Evolutionary conservation across 2,888 invertebrate genomes (phyloP), one percentile per base, ranked within the genome.

Genomic region (Nymphalis polychloros): DNA sequence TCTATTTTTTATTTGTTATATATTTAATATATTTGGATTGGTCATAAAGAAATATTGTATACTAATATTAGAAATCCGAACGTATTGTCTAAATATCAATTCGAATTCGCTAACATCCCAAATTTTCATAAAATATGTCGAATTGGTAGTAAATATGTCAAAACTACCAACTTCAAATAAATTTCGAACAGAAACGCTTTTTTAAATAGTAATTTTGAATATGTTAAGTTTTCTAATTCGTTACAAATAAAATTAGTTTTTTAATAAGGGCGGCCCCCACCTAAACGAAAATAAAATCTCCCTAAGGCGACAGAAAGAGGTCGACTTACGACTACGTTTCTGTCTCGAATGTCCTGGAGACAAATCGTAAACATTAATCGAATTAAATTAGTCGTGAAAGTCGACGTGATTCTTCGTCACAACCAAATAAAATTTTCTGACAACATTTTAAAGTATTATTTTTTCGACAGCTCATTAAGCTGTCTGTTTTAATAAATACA

Each of bases 311-410:
- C 70, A 49, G 65, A 60, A 65, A 23, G 31, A 63, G 59, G 61
- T 61, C 63, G 63, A 5, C 49, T 23, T 41, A 13, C 41, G 10
- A 5, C 49, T 19, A 60, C 59, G 48, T 57, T 69, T 68, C 61
- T 57, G 53, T 68, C 67, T 70, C 71, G 57, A 64, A 69, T 64
- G 62, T 66, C 69, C 48, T 27, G 59, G 52, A 68, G 67, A 68
- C 64, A 60, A 63, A 69, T 66, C 59, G 67, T 68, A 46, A 68
- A 67, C 69, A 75, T 74, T 72, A 71, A 73, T 75, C 68, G 67
- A 59, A 72, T 70, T 69, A 66, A 73, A 72, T 74, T 64, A 71
- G 55, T 70, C 75, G 68, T 74, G 67, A 72, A 76, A 74, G 70
- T 73, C 72, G 68, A 57, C 70, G 66, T 72, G 68, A 71, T 69